Base-by-base conservation (phyloP, 1,140 invertebrate species). In the Aphidius gifuensis region DNA sequence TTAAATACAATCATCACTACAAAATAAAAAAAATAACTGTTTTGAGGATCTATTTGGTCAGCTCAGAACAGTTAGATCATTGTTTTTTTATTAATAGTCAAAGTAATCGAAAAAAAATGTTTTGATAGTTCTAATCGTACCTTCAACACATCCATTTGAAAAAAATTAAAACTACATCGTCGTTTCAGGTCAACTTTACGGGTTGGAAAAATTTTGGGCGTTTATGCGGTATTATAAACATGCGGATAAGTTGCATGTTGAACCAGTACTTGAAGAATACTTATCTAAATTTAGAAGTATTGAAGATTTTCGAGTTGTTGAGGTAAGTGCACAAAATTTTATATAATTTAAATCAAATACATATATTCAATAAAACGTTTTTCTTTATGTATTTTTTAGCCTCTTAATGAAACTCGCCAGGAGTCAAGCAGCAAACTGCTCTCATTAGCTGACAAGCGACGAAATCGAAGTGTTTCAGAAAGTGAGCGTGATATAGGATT, bases 161-260 rank as follows among this genome's bases (percentile, higher is more conserved):
- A 32, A 32, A 32, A 11, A 44, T 39, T 9, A 53, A 40, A 59
- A 61, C 64, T 61, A 61, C n/a, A 64, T 72, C 66, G 64, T 67
- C 54, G 7, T 74, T 80, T n/a, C 76, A 94, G 93, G 94, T 80
- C 94, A 99, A 82, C 82, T 98, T 21, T 99, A 99, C 83, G 97
- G 97, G 47, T 81, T 99, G 51, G 97, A 99, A 82, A 99, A 99
- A 79, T 99, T 99, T 81, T 98, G 96, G 94, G 96, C 96, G 48
- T 99, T 98, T 83, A 81, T 97, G 6, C 98, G 98, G 79, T 96
- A 94, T 83, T 95, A 93, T 79, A 94, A 92, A 76, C 87, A 92
- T 68, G 86, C 89, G 16, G 82, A 81, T 39, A 87, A 88, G 60
- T 83, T 98, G 38, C 86, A 91, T 61, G 90, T 98, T 23, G 87